A percentile compares a stretch with the other conserved stretches of the same genome.
Conservation (phyloP, 2,888 invertebrate species). For the Trimorus sp. region DNA sequence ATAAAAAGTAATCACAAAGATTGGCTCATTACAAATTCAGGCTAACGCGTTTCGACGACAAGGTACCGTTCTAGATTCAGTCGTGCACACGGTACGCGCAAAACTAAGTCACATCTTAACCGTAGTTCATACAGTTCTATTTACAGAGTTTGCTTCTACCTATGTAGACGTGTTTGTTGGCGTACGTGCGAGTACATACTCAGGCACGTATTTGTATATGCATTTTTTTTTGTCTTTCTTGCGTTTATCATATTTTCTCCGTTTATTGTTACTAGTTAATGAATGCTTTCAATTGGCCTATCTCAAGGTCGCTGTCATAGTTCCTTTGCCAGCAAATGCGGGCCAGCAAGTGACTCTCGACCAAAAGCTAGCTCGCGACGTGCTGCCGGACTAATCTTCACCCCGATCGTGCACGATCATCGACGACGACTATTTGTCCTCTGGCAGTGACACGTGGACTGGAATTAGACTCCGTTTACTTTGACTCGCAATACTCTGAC, state of each 20-base stretch:
- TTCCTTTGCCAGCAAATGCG: conserved; percentile 39
- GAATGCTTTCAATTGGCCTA: neutral
- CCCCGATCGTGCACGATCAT: neutral
- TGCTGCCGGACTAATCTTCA: neutral
- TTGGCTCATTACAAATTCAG: conserved; percentile 46
- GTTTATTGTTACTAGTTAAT: conserved; percentile 2
- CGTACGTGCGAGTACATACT: too few species aligned
- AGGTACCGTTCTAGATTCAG: conserved; percentile 32
- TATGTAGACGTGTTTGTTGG: too few species aligned
- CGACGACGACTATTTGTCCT: conserved; percentile 3
- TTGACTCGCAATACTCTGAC: too few species aligned
- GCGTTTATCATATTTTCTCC: neutral
- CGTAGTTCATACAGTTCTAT: conserved; percentile 24
- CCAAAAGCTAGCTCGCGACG: conserved; percentile 7
- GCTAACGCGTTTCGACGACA: conserved; percentile 33
- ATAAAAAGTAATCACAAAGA: conserved; percentile 47
- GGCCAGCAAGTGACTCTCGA: neutral
- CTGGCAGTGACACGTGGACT: too few species aligned
- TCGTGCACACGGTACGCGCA: conserved; percentile 16
- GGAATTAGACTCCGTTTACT: too few species aligned
- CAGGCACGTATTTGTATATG: neutral
- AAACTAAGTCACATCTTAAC: conserved; percentile 27
- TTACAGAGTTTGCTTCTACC: conserved; percentile 16
- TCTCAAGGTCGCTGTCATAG: neutral
- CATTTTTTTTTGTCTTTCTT: neutral